Percentiles rank a stretch among this genome's conserved stretches.
These are phyloP conservation scores for Nannoperca australis DNA, from an alignment of 2,797 vertebrate genomes.

Conservation along the genomic window DNA sequence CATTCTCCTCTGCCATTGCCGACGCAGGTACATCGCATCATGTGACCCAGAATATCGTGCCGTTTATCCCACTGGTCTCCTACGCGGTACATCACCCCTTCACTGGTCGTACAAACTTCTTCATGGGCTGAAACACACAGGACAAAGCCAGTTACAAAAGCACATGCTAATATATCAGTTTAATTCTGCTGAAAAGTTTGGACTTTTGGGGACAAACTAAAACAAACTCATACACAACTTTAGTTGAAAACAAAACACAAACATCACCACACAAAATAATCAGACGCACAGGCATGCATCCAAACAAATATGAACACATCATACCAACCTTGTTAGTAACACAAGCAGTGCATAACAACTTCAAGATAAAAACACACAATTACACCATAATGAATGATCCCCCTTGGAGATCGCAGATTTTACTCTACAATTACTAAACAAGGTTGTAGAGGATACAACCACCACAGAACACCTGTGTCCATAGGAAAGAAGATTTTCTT, in stretches of 20 bases:
- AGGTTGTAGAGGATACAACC: slow-evolving; percentile 21
- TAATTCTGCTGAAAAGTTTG: neutral
- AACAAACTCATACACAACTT: neutral
- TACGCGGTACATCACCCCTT: slow-evolving; percentile 95
- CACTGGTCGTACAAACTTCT: slow-evolving; percentile 94
- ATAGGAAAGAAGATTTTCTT: slow-evolving; percentile 23
- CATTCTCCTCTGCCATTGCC: slow-evolving; percentile 98
- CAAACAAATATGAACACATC: slow-evolving; percentile 2
- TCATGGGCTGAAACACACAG: slow-evolving; percentile 89
- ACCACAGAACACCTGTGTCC: slow-evolving; percentile 57
- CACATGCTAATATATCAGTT: neutral
- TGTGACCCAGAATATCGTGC: slow-evolving; percentile 94
- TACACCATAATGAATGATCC: slow-evolving; percentile 9
- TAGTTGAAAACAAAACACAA: neutral
- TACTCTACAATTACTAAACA: slow-evolving; percentile 53
- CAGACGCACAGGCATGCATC: neutral
- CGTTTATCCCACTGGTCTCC: slow-evolving; percentile 99
- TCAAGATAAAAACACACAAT: slow-evolving; percentile 1
- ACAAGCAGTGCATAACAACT: neutral
- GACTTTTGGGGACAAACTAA: neutral
- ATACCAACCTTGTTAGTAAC: neutral
- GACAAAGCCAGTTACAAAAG: slow-evolving; percentile 11
- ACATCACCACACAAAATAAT: neutral
- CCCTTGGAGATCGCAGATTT: slow-evolving; percentile 32
- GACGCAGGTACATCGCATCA: slow-evolving; percentile 97